Evolutionary conservation across 1,140 invertebrate species (phyloP), one percentile per base, ranked within the genome.

Genomic region (Caenorhabditis brenneri): DNA sequence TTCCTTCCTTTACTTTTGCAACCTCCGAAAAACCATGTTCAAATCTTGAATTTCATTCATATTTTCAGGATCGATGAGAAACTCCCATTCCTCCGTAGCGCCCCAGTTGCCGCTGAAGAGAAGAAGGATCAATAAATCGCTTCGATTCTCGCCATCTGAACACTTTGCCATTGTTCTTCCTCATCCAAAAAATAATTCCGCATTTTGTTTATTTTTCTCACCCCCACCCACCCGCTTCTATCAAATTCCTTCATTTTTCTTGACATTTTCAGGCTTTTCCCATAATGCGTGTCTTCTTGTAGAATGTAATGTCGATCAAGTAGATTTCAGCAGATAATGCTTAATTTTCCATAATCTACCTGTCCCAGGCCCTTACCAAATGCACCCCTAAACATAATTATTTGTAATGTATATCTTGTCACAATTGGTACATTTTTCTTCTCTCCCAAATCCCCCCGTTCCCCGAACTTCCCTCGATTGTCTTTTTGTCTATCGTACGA

Each of bases 101-200:
- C 79, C 48, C 49, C 83, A 53, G 83, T 48, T 58, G 80, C 49
- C 29, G 69, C 58, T 22, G 80, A 81, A 27, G 82, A 83, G 82
- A 85, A 85, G 80, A 85, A 85, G 84, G 84, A 85, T 27, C 84
- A 85, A 42, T 85, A 85, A 79, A 84, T 79, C 58, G 36, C 10
- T 39, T 46, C 46, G 42, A 36, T 80, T 36, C 39, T 69, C 60
- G 51, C 48, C 48, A 80, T 80, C 22, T 2, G 48, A 80, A 51
- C 42, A 80, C 22, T 58, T 36, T 51, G 51, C 79, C 51, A 80
- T 74, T 74, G 48, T 80, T 58, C 36, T 53, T 42, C 51, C 33
- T 79, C 78, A 79, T 48, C 31, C 78, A 12, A 53, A 22, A 29
- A 53, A 22, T 16, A 80, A 53, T 80, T 58, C 79, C 79, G 48